Conservation (phyloP, 1,140 invertebrate species). For the Zaprionus tsacasi region DNA sequence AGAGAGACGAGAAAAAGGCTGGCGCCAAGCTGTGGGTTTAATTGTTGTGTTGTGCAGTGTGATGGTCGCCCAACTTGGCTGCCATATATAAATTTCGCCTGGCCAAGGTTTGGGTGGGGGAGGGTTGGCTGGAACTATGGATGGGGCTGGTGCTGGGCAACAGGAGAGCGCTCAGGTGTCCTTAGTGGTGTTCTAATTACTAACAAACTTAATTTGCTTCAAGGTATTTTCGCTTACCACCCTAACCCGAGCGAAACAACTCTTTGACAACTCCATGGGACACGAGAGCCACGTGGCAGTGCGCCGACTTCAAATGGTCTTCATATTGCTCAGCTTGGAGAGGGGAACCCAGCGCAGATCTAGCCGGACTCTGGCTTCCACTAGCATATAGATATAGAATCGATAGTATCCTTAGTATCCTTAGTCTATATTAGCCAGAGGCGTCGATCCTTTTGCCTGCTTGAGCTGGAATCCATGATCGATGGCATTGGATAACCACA, state of each 20-base stretch:
- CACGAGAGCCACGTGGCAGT: slow-evolving; percentile 1
- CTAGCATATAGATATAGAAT: no score
- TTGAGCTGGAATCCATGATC: neutral
- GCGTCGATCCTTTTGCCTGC: no score
- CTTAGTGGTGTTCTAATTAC: slow-evolving; percentile 83
- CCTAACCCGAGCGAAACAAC: slow-evolving; percentile 14
- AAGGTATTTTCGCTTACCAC: slow-evolving; percentile 70
- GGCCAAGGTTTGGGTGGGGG: slow-evolving; percentile 14
- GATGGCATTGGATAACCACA: neutral
- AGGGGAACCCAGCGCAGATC: neutral
- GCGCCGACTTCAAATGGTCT: neutral
- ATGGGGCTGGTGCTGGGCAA: slow-evolving; percentile 15
- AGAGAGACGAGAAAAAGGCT: slow-evolving; percentile 13
- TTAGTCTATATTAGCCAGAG: no score
- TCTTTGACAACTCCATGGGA: slow-evolving; percentile 9
- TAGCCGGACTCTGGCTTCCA: no score
- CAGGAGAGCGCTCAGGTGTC: slow-evolving; percentile 71
- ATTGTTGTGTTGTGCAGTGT: slow-evolving; percentile 69
- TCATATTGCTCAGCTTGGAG: neutral
- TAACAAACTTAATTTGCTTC: slow-evolving; percentile 82
- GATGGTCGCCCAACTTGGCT: slow-evolving; percentile 17
- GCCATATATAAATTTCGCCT: slow-evolving; percentile 53
- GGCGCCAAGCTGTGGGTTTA: slow-evolving; percentile 54
- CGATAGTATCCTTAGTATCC: no score
- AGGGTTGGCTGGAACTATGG: no score